A percentile compares a stretch with the other conserved stretches of the same genome.
These are phyloP conservation scores for Dryas iulia DNA, from an alignment of 1,140 invertebrate genomes.

Conservation along the genomic window DNA sequence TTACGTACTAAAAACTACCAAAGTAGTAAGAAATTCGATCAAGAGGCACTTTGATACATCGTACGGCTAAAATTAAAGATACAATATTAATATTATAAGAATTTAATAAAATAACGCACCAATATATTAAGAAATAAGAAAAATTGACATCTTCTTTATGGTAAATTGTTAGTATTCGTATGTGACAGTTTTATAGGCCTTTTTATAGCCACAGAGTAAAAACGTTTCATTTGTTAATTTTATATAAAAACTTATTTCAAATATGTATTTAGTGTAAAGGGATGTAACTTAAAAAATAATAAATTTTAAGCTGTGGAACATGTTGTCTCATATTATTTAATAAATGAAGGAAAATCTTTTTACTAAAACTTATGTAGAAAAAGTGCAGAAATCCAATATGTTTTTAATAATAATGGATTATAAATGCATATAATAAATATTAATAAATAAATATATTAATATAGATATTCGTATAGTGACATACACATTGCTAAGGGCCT, in stretches of 20 bases:
- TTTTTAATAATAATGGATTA: too few species aligned
- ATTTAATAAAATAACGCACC: neutral
- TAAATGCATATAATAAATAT: too few species aligned
- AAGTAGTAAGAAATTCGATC: conserved; percentile 26
- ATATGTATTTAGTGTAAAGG: neutral
- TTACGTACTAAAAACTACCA: conserved; percentile 13
- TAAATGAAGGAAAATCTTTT: too few species aligned
- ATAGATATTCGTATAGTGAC: too few species aligned
- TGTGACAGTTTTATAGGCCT: too few species aligned
- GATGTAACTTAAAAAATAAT: neutral
- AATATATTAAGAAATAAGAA: neutral
- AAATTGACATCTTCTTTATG: neutral
- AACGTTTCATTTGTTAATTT: neutral
- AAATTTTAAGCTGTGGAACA: neutral
- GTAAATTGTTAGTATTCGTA: too few species aligned
- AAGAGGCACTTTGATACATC: conserved; percentile 27
- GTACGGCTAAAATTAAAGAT: neutral
- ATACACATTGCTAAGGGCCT: too few species aligned
- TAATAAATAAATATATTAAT: too few species aligned
- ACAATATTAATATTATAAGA: neutral
- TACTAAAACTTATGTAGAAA: too few species aligned
- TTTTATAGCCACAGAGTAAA: neutral
- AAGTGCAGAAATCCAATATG: too few species aligned
- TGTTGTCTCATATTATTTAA: too few species aligned
- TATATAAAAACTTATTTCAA: too few species aligned